Base-by-base conservation (phyloP, 1,140 invertebrate species). In the Alviniconcha marisindica region DNA sequence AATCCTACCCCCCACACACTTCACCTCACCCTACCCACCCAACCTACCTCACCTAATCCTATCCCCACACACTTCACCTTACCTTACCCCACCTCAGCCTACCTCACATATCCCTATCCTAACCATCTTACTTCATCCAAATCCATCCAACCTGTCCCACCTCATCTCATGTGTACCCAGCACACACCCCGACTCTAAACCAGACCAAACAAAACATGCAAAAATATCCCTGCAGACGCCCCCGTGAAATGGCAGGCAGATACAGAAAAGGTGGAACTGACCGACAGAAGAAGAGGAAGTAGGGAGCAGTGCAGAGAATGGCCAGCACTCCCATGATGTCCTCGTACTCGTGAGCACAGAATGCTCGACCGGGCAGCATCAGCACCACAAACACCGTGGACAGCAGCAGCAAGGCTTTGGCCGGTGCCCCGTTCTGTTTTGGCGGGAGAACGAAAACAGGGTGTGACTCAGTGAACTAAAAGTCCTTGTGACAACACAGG, bases 251-350 rank as follows among this genome's bases (percentile, higher is more conserved):
- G 10, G 21, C 48, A 51, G 10, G 21, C 48, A 51, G 10, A 51
- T 21, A 51, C 48, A 51, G 10, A 51, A 7, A 51, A 7, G 7
- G 48, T 51, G 2, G 1, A 14, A 80, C 80, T 40, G 91, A 97
- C 97, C 97, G 95, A 94, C 98, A 99, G 93, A 99, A 99, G 93
- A 99, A 99, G n/a, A 99, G 94, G 93, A 99, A 99, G 92, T 99
- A 99, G 0, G 98, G 97, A 12, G 98, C 97, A 31, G 98, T 99
- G 2, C 97, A 97, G 0, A 99, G 93, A 96, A 99, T 98, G 10
- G 98, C 97, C n/a, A 98, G 94, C 2, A 99, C 96, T 5, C 97
- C 96, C 1, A 99, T 94, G 83, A 97, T 95, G 91, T 99, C 98
- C 92, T 99, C 98, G 81, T 90, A 92, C 28, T 84, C 80, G 71